A percentile compares a stretch with the other conserved stretches of the same genome.
Evolutionary conservation across 2,888 invertebrate species (phyloP).

Genomic region (Eilema caniola): DNA sequence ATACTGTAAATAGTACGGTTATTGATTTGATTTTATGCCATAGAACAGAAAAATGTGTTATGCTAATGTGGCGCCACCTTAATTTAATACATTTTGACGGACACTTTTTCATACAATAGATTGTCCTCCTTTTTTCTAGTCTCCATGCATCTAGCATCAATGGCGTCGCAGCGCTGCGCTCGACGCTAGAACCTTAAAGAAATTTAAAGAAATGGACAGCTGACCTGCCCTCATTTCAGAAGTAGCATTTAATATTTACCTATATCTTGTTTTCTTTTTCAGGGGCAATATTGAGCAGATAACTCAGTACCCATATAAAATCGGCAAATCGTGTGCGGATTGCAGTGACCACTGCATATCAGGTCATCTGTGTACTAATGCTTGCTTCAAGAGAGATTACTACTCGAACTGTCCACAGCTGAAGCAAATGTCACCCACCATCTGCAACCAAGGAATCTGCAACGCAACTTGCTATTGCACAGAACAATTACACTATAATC

Average conservation of each 20-base stretch:
- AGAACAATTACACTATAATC: conserved; percentile 77
- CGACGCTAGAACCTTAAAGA: too few species aligned
- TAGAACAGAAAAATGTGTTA: too few species aligned
- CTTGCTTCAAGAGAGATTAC: conserved; percentile 89
- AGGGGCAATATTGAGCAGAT: conserved; percentile 90
- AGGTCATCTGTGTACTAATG: conserved; percentile 91
- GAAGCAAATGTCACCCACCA: conserved; percentile 65
- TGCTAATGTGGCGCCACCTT: too few species aligned
- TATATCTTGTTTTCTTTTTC: conserved; percentile 52
- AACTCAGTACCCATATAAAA: conserved; percentile 89
- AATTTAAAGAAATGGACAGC: too few species aligned
- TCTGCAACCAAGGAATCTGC: conserved; percentile 87
- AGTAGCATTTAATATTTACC: neutral
- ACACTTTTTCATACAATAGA: too few species aligned
- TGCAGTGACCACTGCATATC: conserved; percentile 89
- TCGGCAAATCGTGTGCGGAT: conserved; percentile 88
- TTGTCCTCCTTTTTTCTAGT: too few species aligned
- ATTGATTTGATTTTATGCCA: too few species aligned
- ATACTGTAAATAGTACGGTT: too few species aligned
- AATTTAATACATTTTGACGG: too few species aligned
- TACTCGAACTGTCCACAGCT: conserved; percentile 92
- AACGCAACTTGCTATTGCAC: conserved; percentile 91
- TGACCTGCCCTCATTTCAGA: too few species aligned
- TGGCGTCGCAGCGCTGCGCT: too few species aligned
- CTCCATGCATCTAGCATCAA: too few species aligned